Evolutionary conservation across 2,888 invertebrate species (phyloP), one percentile per base, ranked within the genome.

Genomic region (Ophioninae sp.): DNA sequence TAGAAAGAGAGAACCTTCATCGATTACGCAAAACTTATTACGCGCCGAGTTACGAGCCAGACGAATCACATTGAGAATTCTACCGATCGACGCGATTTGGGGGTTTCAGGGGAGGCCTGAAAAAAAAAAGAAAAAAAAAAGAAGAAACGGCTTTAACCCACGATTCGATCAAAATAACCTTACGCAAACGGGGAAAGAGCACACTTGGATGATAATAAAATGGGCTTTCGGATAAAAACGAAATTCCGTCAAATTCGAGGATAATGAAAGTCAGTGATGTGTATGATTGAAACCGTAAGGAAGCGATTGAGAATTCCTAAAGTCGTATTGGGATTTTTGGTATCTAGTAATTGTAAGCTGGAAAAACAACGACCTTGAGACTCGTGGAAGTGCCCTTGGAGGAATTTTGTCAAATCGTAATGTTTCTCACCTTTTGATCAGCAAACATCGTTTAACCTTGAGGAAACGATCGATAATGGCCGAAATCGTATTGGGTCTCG

Each of bases 211-310:
- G 68, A 73, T 56, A 56, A 39, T 17, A 75, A 59, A 64, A 78
- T 51, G 64, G 74, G 56, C 58, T 72, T 51, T 37, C 65, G 39
- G 63, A 41, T 63, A 56, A 73, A 67, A 68, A 82, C 58, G 67
- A 63, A 90, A 88, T 89, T 88, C 86, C 87, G 87, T 85, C 87
- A 88, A 91, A 91, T 91, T 91, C 88, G 88, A 88, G 88, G 90
- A 91, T 91, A 91, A 91, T 89, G 89, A 90, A 91, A 91, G 86
- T 88, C 90, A 90, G 87, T 87, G 90, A 91, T 88, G 91, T 90
- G 91, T 89, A 90, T 91, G 91, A 91, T 91, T 90, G 90, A 91
- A 92, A 90, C 88, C 87, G 89, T 86, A 85, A 88, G 88, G 87
- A 85, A 79, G 85, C 82, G 85, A 78, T 82, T 85, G 89, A 73